Conservation (phyloP, 2,113 vertebrate genomes). For the Vicugna pacos region DNA sequence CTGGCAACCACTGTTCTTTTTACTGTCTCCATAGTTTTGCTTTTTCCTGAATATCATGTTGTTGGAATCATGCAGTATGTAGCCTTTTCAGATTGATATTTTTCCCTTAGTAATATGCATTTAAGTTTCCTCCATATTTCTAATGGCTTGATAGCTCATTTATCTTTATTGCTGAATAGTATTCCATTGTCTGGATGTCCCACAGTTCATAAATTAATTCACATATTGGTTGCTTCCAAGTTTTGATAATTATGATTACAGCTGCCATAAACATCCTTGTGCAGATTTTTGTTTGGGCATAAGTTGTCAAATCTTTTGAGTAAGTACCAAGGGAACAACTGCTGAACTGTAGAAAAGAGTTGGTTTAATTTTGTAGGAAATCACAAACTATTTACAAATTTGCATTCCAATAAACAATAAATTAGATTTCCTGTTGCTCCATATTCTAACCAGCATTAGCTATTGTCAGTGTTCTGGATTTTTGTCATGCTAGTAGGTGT, state of each 20-base stretch:
- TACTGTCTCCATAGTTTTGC: background rate
- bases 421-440: background rate
- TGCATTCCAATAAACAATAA: background rate
- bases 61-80: background rate
- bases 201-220: background rate
- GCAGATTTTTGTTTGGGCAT: background rate
- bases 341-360: background rate
- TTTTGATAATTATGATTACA: background rate
- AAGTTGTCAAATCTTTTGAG: background rate
- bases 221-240: background rate
- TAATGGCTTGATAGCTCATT: background rate
- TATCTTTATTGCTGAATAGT: background rate
- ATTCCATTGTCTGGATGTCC: background rate
- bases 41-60: background rate
- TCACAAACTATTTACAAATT: background rate
- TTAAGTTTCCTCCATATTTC: background rate
- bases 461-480: background rate
- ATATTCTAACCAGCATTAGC: background rate
- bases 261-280: background rate
- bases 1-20: background rate
- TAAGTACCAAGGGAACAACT: background rate
- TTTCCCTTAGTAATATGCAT: background rate
- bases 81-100: background rate
- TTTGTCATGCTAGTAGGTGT: background rate
- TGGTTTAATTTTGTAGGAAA: background rate